phyloP scores from a whole-genome alignment of 37 sponge, comb jelly and placozoan genomes.

The Chondrilla cf. caribensis region DNA sequence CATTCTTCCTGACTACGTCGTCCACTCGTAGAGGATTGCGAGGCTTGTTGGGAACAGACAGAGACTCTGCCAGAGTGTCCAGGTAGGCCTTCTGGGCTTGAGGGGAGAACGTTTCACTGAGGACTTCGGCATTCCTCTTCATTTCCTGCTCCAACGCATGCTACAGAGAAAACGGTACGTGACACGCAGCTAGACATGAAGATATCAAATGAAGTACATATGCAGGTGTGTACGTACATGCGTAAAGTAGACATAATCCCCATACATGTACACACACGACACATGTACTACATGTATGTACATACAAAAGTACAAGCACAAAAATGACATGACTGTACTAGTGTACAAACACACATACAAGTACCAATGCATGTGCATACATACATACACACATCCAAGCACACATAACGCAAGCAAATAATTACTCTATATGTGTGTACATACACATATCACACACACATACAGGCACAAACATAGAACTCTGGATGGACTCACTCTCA shows the following conservation, averaged over 20 bases:
- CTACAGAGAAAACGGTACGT: slow-evolving; percentile 15
- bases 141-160: slow-evolving; percentile 81
- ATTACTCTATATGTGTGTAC: too few species aligned
- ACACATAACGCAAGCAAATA: not conserved
- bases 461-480: not conserved
- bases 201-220: not conserved
- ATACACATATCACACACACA: not conserved
- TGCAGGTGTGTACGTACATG: not conserved
- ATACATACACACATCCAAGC: not conserved
- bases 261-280: not conserved
- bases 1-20: slow-evolving; percentile 79
- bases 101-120: slow-evolving; percentile 27
- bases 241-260: not conserved
- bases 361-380: too few species aligned
- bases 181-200: not conserved
- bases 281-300: not conserved
- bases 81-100: slow-evolving; percentile 74
- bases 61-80: slow-evolving; percentile 64
- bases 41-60: slow-evolving; percentile 34
- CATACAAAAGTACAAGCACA: not conserved
- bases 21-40: slow-evolving; percentile 48
- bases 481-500: slow-evolving; percentile 38
- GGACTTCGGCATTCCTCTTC: slow-evolving; percentile 23
- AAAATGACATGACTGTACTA: too few species aligned
- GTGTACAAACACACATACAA: too few species aligned